Evolutionary conservation across 2,888 invertebrate species (phyloP), one percentile per base, ranked within the genome.

Genomic region (Cephus pulcher): DNA sequence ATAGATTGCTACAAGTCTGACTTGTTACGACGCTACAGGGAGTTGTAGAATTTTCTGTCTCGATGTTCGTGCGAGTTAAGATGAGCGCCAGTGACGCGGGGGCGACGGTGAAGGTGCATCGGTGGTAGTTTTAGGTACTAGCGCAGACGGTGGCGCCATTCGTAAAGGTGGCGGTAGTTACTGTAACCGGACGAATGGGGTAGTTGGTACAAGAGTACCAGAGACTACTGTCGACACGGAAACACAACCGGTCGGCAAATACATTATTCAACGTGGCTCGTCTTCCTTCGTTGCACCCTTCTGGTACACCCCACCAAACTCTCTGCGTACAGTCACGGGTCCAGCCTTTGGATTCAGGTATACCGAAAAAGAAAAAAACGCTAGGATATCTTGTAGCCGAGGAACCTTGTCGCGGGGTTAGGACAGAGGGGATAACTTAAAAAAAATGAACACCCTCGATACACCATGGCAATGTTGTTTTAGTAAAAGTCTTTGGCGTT

Each of bases 211-310:
- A 71, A 11, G 71, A 15, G 71, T 71, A 71, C 71, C 71, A 23
- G 35, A 34, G 71, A 23, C 71, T 71, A 71, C 71, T 71, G 71
- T 32, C 33, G 40, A 40, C 75, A 78, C 34, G 70, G 78, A 75
- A 78, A 78, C 75, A 78, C 82, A 69, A 34, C 70, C 78, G 78
- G 69, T 76, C 79, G 75, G 76, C 80, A 81, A 80, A 81, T 81
- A 80, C 80, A 81, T 81, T 81, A 81, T 81, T 81, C 80, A 81
- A 78, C 76, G 78, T 74, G 75, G 78, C 75, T 78, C 78, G 78
- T 78, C 78, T 80, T 56, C 23, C 35, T 34, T 33, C 74, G 33
- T 35, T 32, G 12, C 75, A 30, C 34, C 23, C 71, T 32, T 68
- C 71, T 30, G 33, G 33, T 15, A 71, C 32, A 32, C 11, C 71